Evolutionary conservation across 2,113 vertebrate species (phyloP).

Genomic region (Cavia aperea): DNA sequence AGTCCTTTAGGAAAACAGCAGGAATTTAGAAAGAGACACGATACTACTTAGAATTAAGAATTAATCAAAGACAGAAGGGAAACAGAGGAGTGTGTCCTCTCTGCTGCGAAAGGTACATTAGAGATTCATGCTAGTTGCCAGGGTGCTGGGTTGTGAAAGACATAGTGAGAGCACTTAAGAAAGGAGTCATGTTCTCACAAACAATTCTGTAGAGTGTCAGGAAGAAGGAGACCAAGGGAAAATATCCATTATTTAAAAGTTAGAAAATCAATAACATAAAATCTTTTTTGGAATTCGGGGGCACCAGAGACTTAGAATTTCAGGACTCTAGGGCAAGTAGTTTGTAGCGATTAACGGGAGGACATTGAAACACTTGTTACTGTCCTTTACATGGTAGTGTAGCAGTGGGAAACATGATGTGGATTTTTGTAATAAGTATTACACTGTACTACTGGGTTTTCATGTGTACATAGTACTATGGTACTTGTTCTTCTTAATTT

Average conservation of each 20-base stretch:
- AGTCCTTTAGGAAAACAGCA: not conserved
- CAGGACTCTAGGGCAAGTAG: not conserved
- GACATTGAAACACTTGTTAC: not conserved
- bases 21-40: not conserved
- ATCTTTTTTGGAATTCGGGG: not conserved
- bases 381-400: not conserved
- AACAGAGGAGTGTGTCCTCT: not conserved
- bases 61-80: not conserved
- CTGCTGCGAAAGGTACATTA: not conserved
- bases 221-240: not conserved
- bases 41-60: not conserved
- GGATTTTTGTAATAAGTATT: not conserved
- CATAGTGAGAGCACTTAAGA: not conserved
- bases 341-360: not conserved
- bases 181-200: not conserved
- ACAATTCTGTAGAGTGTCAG: not conserved
- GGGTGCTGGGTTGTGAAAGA: not conserved
- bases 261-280: not conserved
- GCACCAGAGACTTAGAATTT: not conserved
- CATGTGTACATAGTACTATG: not conserved
- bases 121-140: not conserved
- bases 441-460: not conserved
- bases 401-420: not conserved
- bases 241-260: not conserved
- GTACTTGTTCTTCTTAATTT: not conserved